Percentiles rank a stretch among this genome's conserved stretches.
Conservation (phyloP, 2,113 vertebrate species). For the Cynopterus brachyotis region DNA sequence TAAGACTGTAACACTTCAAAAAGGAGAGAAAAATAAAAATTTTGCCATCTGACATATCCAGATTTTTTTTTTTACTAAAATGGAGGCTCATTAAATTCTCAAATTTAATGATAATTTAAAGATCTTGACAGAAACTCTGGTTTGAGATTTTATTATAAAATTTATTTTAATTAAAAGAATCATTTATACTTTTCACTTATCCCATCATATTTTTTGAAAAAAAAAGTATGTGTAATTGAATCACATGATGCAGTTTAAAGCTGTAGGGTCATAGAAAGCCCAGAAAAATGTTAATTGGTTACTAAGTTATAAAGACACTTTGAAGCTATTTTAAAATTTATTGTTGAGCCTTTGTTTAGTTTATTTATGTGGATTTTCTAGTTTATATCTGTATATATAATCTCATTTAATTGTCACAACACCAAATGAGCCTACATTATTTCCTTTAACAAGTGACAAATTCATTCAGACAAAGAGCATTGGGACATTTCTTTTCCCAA, state of each 20-base stretch:
- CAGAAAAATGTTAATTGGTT: not conserved
- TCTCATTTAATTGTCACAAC: not conserved
- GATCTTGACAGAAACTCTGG: conserved; percentile 32
- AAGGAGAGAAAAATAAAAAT: not conserved
- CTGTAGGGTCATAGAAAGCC: not conserved
- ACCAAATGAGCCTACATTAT: not conserved
- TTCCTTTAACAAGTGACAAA: not conserved
- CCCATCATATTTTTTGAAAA: not conserved
- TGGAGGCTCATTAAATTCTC: conserved; percentile 58
- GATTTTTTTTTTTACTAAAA: not conserved
- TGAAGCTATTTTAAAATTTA: not conserved
- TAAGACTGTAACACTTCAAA: conserved; percentile 15
- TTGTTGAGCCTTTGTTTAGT: not conserved
- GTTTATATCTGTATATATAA: not conserved
- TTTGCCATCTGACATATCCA: conserved; percentile 42
- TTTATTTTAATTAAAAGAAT: conserved; percentile 49
- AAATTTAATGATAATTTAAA: not conserved
- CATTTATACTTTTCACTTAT: not conserved
- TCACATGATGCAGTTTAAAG: not conserved
- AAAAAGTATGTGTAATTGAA: not conserved
- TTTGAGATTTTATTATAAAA: conserved; percentile 50
- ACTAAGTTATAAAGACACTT: conserved; percentile 4
- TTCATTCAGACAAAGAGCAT: not conserved
- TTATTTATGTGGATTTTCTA: not conserved
- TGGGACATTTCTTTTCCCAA: not conserved